A percentile compares a stretch with the other conserved stretches of the same genome.
These are phyloP conservation scores for Lepus townsendii DNA, from an alignment of 2,797 vertebrate genomes.

Conservation along the genomic window DNA sequence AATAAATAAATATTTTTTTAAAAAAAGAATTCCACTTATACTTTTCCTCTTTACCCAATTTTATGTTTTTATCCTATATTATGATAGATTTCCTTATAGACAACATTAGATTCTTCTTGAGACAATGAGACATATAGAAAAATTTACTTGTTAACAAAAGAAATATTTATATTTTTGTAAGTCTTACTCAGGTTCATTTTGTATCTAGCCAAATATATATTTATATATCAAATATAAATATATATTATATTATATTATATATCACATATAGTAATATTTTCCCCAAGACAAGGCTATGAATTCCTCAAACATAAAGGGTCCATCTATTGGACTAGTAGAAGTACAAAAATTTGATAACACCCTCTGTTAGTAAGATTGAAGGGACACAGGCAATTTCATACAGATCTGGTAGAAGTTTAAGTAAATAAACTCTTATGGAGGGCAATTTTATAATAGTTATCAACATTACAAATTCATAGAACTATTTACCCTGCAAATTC, in stretches of 20 bases:
- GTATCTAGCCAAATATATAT: background rate
- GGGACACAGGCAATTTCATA: background rate
- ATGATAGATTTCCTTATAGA: background rate
- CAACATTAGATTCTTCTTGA: background rate
- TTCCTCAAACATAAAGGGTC: background rate
- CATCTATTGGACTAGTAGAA: background rate
- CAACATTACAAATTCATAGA: slow-evolving; percentile 43
- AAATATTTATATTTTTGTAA: background rate
- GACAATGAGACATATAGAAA: background rate
- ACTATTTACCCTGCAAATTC: background rate
- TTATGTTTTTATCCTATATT: slow-evolving; percentile 17
- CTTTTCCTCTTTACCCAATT: slow-evolving; percentile 35
- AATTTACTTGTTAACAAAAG: slow-evolving; percentile 33
- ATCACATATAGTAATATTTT: background rate
- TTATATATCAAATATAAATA: too few relatives aligned
- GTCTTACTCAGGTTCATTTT: slow-evolving; percentile 38
- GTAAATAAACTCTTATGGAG: background rate
- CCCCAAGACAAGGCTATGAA: background rate
- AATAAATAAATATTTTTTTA: too few relatives aligned
- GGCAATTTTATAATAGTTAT: background rate
- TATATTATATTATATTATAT: too few relatives aligned
- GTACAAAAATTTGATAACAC: background rate
- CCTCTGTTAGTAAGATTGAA: background rate
- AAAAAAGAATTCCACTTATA: background rate
- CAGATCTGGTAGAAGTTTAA: background rate